Evolutionary conservation across 2,113 vertebrate genomes (phyloP).

Genomic region (Acanthochromis polyacanthus): DNA sequence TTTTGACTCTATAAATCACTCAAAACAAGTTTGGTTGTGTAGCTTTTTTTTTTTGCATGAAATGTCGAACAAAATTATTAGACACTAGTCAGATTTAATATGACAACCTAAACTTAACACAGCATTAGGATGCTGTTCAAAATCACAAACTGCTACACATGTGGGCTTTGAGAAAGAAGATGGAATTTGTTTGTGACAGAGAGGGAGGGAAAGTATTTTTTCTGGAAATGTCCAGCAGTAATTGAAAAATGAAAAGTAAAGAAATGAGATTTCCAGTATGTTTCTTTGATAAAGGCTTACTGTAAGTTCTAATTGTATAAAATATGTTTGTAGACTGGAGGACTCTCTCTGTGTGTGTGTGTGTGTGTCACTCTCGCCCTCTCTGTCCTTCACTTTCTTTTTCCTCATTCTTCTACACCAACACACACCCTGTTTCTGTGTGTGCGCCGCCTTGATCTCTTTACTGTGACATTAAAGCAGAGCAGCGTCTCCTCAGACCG

Average conservation of each 20-base stretch:
- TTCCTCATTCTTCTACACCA: slow-evolving; percentile 33
- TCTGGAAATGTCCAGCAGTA: slow-evolving; percentile 46
- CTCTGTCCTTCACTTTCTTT: slow-evolving; percentile 57
- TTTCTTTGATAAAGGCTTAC: slow-evolving; percentile 66
- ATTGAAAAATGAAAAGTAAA: slow-evolving; percentile 65
- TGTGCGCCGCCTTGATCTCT: slow-evolving; percentile 51
- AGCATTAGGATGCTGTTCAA: too few relatives aligned
- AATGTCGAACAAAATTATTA: too few relatives aligned
- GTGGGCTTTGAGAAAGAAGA: not conserved
- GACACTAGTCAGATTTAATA: too few relatives aligned
- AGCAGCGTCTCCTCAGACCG: slow-evolving; percentile 46
- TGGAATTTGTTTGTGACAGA: slow-evolving; percentile 11
- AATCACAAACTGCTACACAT: not conserved
- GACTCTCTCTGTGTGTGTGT: slow-evolving; percentile 14
- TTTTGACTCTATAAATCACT: too few relatives aligned
- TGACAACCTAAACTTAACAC: too few relatives aligned
- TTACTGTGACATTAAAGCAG: slow-evolving; percentile 57
- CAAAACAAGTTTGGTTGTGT: too few relatives aligned
- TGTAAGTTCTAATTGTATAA: slow-evolving; percentile 78
- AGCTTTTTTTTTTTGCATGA: too few relatives aligned
- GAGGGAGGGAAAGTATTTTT: not conserved
- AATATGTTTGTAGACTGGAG: slow-evolving; percentile 58
- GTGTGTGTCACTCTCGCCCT: slow-evolving; percentile 25
- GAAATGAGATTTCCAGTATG: slow-evolving; percentile 70
- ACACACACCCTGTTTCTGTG: slow-evolving; percentile 1